Evolutionary conservation across 2,888 invertebrate species (phyloP).

Genomic region (Eilema depressum): DNA sequence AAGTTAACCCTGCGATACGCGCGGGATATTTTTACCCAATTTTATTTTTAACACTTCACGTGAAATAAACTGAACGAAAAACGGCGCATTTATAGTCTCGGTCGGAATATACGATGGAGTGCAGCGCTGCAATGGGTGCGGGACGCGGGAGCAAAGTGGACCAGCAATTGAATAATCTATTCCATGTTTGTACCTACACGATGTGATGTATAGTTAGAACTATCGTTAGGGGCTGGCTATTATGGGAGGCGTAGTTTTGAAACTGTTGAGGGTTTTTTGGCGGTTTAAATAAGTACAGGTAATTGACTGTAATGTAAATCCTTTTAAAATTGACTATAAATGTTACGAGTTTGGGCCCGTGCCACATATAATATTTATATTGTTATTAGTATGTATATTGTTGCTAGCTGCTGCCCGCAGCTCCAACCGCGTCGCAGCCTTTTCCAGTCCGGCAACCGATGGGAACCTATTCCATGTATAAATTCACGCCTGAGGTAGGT

Average conservation of each 20-base stretch:
- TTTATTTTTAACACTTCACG: conserved; percentile 59
- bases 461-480: no score
- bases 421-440: no score
- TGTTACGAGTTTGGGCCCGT: no score
- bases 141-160: conserved; percentile 61
- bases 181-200: conserved; percentile 48
- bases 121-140: conserved; percentile 42
- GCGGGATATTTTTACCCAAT: conserved; percentile 44
- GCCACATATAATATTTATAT: no score
- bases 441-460: no score
- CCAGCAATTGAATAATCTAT: conserved; percentile 77
- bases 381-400: no score
- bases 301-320: no score
- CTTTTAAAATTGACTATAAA: no score
- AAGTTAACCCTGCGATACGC: conserved; percentile 43
- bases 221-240: conserved; percentile 14
- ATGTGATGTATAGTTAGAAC: conserved; percentile 13
- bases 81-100: conserved; percentile 55
- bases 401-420: no score
- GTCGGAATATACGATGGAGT: conserved; percentile 55
- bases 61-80: conserved; percentile 55
- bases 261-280: background rate
- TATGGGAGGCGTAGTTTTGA: background rate
- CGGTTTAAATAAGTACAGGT: no score
- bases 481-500: no score